These are phyloP conservation scores for Manis javanica DNA, from an alignment of 2,797 vertebrate genomes.

Conservation along the genomic window DNA sequence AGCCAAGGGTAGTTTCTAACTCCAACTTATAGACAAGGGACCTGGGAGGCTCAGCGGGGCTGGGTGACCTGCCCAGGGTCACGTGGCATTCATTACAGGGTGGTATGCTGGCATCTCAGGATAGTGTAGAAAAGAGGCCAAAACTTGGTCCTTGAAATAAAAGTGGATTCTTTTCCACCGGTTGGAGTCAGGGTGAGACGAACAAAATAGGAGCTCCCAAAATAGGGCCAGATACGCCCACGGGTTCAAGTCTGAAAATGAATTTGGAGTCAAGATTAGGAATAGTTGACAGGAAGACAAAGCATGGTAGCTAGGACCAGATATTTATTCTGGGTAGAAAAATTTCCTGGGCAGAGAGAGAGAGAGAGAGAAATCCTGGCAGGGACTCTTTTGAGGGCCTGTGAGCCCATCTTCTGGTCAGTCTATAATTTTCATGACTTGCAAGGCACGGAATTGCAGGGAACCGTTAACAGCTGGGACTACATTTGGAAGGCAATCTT, in stretches of 20 bases:
- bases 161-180: not conserved
- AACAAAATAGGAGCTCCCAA: not conserved
- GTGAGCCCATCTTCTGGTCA: not conserved
- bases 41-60: not conserved
- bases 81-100: not conserved
- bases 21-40: not conserved
- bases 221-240: not conserved
- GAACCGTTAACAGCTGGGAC: not conserved
- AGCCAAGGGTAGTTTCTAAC: not conserved
- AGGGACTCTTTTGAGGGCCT: not conserved
- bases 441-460: not conserved
- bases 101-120: not conserved
- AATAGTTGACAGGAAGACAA: not conserved
- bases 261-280: not conserved
- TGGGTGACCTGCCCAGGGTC: not conserved
- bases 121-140: not conserved
- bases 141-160: constrained; percentile 1
- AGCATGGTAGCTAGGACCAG: not conserved
- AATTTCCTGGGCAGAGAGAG: not conserved
- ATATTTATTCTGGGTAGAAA: not conserved
- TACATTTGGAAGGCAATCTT: not conserved
- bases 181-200: not conserved
- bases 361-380: not conserved
- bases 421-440: not conserved
- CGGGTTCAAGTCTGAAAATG: not conserved